Percentiles rank a stretch among this genome's conserved stretches.
Conservation (phyloP, 1,140 invertebrate species). For the Probaryconus sp. region DNA sequence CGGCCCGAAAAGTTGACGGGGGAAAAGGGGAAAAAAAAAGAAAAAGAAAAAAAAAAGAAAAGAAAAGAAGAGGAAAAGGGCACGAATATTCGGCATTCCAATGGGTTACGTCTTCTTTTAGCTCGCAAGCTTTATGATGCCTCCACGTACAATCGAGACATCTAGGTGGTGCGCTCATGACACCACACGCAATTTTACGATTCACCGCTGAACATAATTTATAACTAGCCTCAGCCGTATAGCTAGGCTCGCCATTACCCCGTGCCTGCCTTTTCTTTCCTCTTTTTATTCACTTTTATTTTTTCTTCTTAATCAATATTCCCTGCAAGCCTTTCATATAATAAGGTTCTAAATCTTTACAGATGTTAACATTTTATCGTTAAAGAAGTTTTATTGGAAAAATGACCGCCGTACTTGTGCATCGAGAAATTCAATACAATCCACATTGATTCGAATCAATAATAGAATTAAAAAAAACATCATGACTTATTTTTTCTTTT, state of each 20-base stretch:
- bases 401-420: too few relatives aligned
- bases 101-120: conserved; percentile 33
- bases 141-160: conserved; percentile 55
- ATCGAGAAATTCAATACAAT: too few relatives aligned
- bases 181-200: conserved; percentile 69
- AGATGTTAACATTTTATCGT: too few relatives aligned
- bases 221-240: conserved; percentile 58
- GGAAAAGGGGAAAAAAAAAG: not conserved
- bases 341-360: conserved; percentile 26
- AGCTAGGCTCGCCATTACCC: conserved; percentile 17
- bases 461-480: too few relatives aligned
- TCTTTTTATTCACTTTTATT: conserved; percentile 41
- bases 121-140: conserved; percentile 28
- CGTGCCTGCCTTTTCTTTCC: conserved; percentile 42
- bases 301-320: conserved; percentile 36
- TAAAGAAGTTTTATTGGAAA: too few relatives aligned
- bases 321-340: conserved; percentile 16
- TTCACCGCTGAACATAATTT: conserved; percentile 69
- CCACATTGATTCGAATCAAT: too few relatives aligned
- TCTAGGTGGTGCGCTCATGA: conserved; percentile 64
- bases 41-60: conserved; percentile 3
- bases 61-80: not conserved
- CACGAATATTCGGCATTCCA: conserved; percentile 10
- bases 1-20: not conserved
- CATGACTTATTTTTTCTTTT: too few relatives aligned